Percentiles rank a stretch among this genome's conserved stretches.
Evolutionary conservation across 2,888 invertebrate genomes (phyloP).

Genomic region (Drosophila testacea): DNA sequence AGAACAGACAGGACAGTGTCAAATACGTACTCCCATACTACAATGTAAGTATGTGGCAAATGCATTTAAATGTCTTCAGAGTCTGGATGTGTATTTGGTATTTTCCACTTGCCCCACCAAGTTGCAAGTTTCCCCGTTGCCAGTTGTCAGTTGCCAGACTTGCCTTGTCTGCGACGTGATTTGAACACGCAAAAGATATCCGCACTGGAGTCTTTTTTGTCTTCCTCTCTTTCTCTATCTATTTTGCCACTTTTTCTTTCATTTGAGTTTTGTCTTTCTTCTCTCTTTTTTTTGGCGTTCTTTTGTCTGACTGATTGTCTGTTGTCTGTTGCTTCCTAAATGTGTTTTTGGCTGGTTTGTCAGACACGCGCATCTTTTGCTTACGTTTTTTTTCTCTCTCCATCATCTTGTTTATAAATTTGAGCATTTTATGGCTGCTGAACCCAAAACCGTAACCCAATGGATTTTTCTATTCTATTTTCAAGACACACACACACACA

Average conservation of each 20-base stretch:
- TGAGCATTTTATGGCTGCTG: slow-evolving; percentile 67
- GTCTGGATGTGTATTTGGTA: slow-evolving; percentile 38
- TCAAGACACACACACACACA: slow-evolving; percentile 14
- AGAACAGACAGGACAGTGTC: slow-evolving; percentile 25
- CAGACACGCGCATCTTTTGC: slow-evolving; percentile 65
- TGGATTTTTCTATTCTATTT: slow-evolving; percentile 35
- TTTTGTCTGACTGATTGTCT: slow-evolving; percentile 38
- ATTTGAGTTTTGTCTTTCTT: slow-evolving; percentile 36
- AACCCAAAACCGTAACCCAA: slow-evolving; percentile 46
- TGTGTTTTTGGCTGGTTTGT: slow-evolving; percentile 56
- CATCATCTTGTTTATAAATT: slow-evolving; percentile 67
- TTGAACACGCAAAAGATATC: slow-evolving; percentile 73
- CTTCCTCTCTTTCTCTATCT: slow-evolving; percentile 18
- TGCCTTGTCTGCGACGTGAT: slow-evolving; percentile 73
- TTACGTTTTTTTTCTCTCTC: slow-evolving; percentile 29
- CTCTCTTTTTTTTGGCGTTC: slow-evolving; percentile 26
- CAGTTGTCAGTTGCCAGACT: slow-evolving; percentile 39
- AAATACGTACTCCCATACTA: slow-evolving; percentile 5
- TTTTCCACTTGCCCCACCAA: slow-evolving; percentile 5
- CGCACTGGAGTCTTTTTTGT: slow-evolving; percentile 35
- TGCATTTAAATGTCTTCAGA: slow-evolving; percentile 39
- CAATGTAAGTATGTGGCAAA: slow-evolving; percentile 17
- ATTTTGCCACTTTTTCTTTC: slow-evolving; percentile 64
- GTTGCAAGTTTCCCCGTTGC: slow-evolving; percentile 3
- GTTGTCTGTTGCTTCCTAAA: slow-evolving; percentile 64